These are phyloP conservation scores for Poecilus cupreus DNA, from an alignment of 2,888 invertebrate species.

Conservation along the genomic window DNA sequence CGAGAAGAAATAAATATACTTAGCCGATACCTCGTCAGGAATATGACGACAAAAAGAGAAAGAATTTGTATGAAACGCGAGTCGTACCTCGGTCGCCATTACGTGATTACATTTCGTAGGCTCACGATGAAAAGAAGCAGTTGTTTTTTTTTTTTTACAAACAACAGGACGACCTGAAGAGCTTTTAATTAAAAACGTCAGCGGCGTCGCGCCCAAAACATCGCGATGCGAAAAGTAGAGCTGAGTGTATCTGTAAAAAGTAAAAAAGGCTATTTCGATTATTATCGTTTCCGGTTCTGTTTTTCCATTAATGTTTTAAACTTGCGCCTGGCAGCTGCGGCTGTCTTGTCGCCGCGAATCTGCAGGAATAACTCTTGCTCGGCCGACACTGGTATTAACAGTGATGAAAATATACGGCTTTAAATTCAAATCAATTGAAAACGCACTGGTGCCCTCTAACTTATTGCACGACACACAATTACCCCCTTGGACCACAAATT, in stretches of 20 bases:
- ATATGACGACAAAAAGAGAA: constrained; percentile 22
- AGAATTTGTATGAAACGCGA: constrained; percentile 44
- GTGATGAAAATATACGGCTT: constrained; percentile 57
- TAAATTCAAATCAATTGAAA: constrained; percentile 56
- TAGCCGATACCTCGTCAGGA: constrained; percentile 14
- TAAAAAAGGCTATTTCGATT: constrained; percentile 51
- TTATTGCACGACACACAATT: constrained; percentile 14
- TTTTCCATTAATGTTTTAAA: constrained; percentile 42
- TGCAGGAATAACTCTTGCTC: constrained; percentile 48
- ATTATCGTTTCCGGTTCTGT: constrained; percentile 46
- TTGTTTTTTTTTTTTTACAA: constrained; percentile 50
- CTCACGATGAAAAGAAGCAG: constrained; percentile 50
- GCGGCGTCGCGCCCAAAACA: too few species aligned
- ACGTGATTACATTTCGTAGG: constrained; percentile 53
- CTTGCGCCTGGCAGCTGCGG: constrained; percentile 31
- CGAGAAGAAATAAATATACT: background rate
- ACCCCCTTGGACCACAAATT: background rate
- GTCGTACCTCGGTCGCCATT: constrained; percentile 47
- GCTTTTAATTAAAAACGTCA: constrained; percentile 59
- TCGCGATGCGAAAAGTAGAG: constrained; percentile 42
- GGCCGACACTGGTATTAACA: constrained; percentile 53
- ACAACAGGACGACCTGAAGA: constrained; percentile 55
- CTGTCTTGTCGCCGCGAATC: constrained; percentile 39
- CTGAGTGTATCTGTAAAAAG: constrained; percentile 40
- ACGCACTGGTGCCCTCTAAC: constrained; percentile 18